Base-by-base conservation (phyloP, 2,888 invertebrate genomes). In the Scaptomyza cyrtandrae region DNA sequence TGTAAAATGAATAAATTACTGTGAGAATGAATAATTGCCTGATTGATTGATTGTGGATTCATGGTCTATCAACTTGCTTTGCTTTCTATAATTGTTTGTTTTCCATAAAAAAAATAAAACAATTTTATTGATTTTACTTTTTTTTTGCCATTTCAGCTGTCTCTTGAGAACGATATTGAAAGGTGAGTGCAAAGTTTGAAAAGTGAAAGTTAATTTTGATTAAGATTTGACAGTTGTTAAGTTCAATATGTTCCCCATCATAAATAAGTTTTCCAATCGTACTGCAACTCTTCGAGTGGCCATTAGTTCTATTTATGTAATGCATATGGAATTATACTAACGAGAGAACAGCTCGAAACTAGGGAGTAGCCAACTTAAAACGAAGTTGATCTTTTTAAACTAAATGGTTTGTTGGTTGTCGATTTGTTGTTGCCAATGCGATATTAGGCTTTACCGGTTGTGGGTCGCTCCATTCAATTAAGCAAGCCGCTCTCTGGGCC, bases 1-100 rank as follows among this genome's bases (percentile, higher is more conserved):
- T 75, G 75, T 64, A 57, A 69, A 82, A 83, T 80, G 77, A 82
- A 82, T 88, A 86, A 83, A 83, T 88, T 76, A 83, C 76, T 83
- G 77, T 59, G 64, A 62, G 84, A 80, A 59, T 86, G 77, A 82
- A 73, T 65, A 80, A 72, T 55, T 83, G 69, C 56, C 64, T 69
- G 86, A 88, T 80, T 79, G 86, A 88, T 72, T 59, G 77, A 45
- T 29, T 29, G 27, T 29, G 31, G 41, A 46, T 24, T 14, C 39
- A 37, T 29, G 31, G 33, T 43, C 27, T 31, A 43, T 37, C 24
- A 24, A 24, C 24, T 35, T 46, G 16, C 29, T 55, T 14, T 9
- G 19, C 10, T 54, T 29, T 13, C 16, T 37, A 14, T 2, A 27
- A 5, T 24, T 19, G 16, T 19, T 41, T n/a, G n/a, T n/a, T 41